Evolutionary conservation across 2,113 vertebrate genomes (phyloP).

Genomic region (Gymnobelideus leadbeateri): DNA sequence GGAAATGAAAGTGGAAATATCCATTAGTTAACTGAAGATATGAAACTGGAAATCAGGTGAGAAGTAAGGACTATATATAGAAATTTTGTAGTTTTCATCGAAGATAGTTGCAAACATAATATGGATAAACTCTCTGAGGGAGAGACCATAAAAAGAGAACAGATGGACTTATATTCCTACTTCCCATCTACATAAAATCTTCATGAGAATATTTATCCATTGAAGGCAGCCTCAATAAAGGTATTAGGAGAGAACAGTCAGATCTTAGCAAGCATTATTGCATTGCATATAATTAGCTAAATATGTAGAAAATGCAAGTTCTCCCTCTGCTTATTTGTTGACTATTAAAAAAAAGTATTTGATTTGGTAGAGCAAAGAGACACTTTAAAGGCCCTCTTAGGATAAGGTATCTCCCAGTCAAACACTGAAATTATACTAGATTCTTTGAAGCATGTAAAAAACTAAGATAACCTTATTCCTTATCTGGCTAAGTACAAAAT

Average conservation of each 20-base stretch:
- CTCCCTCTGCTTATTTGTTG: not conserved
- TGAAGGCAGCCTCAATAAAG: not conserved
- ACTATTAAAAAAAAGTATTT: not conserved
- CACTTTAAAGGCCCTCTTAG: not conserved
- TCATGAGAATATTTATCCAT: not conserved
- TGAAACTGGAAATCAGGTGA: conserved; percentile 20
- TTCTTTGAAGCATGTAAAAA: not conserved
- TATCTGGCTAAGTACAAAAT: not conserved
- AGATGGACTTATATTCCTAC: not conserved
- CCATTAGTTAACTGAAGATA: not conserved
- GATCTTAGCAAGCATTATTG: not conserved
- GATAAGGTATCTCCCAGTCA: not conserved
- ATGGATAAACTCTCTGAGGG: not conserved
- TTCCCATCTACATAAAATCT: not conserved
- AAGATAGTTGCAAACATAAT: not conserved
- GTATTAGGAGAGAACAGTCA: not conserved
- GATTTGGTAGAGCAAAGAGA: not conserved
- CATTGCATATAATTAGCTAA: not conserved
- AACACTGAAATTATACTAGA: not conserved
- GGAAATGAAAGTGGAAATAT: conserved; percentile 27
- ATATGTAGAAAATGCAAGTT: not conserved
- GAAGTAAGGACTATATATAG: conserved; percentile 6
- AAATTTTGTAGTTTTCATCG: not conserved
- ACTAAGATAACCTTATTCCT: not conserved
- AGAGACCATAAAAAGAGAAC: not conserved